Conservation (phyloP, 2,797 vertebrate genomes). For the Tapirus indicus region DNA sequence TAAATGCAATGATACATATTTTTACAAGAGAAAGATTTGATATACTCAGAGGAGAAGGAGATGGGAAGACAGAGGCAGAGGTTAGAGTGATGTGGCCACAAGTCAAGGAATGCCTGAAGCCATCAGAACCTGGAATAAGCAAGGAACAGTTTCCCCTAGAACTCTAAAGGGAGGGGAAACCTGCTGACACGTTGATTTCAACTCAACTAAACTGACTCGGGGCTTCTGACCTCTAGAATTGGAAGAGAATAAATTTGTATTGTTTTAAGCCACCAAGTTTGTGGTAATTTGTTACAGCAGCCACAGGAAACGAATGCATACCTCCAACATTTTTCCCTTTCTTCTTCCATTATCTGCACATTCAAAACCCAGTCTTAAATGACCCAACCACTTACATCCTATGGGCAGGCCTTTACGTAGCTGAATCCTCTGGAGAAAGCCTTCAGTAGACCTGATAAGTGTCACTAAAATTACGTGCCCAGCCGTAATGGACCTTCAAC, state of each 20-base stretch:
- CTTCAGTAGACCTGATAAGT: rapidly evolving
- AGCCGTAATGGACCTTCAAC: rapidly evolving
- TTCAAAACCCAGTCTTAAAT: neutral
- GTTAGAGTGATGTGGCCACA: rapidly evolving
- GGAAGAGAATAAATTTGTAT: neutral
- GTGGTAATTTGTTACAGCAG: neutral
- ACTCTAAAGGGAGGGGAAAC: neutral
- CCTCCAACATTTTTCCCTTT: neutral
- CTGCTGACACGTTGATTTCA: rapidly evolving
- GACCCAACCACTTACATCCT: neutral
- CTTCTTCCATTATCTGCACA: neutral
- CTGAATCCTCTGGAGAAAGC: neutral
- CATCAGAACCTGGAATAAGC: neutral
- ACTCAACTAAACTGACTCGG: neutral
- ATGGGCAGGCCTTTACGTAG: rapidly evolving
- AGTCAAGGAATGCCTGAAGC: neutral
- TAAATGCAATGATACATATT: neutral
- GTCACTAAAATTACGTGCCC: neutral
- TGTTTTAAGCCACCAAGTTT: neutral
- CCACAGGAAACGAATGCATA: neutral
- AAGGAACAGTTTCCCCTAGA: neutral
- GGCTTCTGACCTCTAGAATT: neutral
- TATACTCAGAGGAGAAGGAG: neutral
- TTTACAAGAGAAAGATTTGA: neutral
- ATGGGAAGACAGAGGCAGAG: neutral